Evolutionary conservation across 2,888 invertebrate species (phyloP), one percentile per base, ranked within the genome.

Genomic region (Napeogenes sylphis): DNA sequence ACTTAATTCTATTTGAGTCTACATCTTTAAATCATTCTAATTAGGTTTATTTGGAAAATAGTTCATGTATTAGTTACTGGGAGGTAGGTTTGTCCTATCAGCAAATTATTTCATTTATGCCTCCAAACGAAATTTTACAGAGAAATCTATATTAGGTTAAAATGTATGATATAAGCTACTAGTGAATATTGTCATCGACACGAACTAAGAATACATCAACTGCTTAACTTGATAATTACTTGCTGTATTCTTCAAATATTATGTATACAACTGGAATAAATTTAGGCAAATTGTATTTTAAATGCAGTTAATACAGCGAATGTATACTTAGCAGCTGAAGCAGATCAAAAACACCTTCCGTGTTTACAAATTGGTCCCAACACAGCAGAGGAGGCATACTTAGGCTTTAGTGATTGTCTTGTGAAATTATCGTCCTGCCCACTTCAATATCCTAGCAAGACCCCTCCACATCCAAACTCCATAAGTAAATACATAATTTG

Each of bases 281-380:
- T 21, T 21, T 30, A 14, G 14, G 21, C 21, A 21, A 21, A 21
- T 45, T 45, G 61, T 35, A 54, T 47, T 55, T 61, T 60, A 53
- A 56, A 45, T 56, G 47, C 45, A 5, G 54, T 56, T 63, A 54
- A 65, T 69, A 71, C 70, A 72, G 73, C 70, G 70, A 67, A 71
- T 70, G 70, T 70, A 69, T 65, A 67, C 73, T 71, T 72, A 71
- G 72, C 68, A 71, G 69, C 71, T 70, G 68, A 64, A 69, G 68
- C 54, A 51, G 67, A 65, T 59, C 61, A 21, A 59, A 42, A 61
- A 55, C 45, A 45, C 42, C 10, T 38, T 69, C 69, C 75, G 74
- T 73, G 75, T 75, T 69, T 76, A 77, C 76, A 75, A 78, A 74
- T 87, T 89, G 88, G 88, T 89, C 88, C 87, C 88, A 83, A 81